Base-by-base conservation (phyloP, 1,140 invertebrate species). In the Sycobia sp. region DNA sequence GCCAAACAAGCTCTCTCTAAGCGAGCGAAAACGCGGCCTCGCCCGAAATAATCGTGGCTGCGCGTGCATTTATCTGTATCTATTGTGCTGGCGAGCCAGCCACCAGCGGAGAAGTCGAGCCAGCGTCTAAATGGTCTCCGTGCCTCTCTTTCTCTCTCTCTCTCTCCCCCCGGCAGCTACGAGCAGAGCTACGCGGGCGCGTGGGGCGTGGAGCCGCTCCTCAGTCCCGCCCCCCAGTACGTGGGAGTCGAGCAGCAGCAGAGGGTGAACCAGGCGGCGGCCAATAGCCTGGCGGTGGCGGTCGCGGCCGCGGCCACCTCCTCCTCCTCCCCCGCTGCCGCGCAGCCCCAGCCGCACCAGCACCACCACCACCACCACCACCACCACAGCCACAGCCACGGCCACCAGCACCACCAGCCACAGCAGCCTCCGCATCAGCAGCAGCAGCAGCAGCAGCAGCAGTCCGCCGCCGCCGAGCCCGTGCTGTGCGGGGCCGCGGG, bases 171-270 rank as follows among this genome's bases (percentile, higher is more conserved):
- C 54, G n/a, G 55, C 67, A 79, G 79, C 46, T 82, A 81, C 71
- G 80, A 82, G 67, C 78, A 80, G 70, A 76, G 70, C 68, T 80
- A 81, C 76, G 72, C 74, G 67, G 77, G 77, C 54, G 70, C 79
- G 9, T 81, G 78, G 79, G 79, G 76, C 69, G 78, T 80, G 72
- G 79, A 81, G 57, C 79, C 80, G 44, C 64, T 82, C 39, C 58
- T 82, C 62, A 82, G 80, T 77, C 80, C 80, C 79, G 79, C 80
- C 79, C 75, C 76, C 66, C 79, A 80, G 58, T 81, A 81, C 70
- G 78, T 11, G 29, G 76, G 77, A 20, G 71, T 80, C 55, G 79
- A 82, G 47, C 78, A 77, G 70, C 76, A 78, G 68, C 76, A 76
- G 67, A 79, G 78, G 75, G 73, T 77, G 68, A 79, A 78, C 68